These are phyloP conservation scores for Elephas maximus DNA, from an alignment of 2,113 vertebrate species.

Conservation along the genomic window DNA sequence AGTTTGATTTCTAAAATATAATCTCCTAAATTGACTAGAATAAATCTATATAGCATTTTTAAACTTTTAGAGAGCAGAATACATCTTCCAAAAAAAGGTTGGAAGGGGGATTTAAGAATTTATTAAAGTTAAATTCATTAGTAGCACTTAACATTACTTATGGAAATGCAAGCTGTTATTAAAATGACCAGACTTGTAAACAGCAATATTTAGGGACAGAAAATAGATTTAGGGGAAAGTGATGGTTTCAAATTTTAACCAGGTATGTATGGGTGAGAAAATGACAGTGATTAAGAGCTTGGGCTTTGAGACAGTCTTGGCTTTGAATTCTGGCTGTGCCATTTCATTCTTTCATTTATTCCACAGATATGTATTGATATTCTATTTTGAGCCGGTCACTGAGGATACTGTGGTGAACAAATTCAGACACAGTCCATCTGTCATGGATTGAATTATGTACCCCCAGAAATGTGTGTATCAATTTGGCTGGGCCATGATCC, in stretches of 20 bases:
- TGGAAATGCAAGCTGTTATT: background rate
- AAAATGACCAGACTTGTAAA: background rate
- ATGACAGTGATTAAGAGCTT: background rate
- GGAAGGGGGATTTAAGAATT: background rate
- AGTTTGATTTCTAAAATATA: background rate
- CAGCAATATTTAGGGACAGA: background rate
- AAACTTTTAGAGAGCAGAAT: background rate
- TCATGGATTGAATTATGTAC: too few species aligned
- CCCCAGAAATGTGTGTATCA: too few species aligned
- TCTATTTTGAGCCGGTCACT: background rate
- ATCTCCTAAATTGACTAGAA: background rate
- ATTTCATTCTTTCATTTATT: background rate
- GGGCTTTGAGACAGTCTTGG: background rate
- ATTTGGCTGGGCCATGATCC: too few species aligned
- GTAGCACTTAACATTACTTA: background rate
- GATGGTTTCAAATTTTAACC: background rate
- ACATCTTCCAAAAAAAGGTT: background rate
- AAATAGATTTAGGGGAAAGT: background rate
- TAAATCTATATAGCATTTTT: background rate
- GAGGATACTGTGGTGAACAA: background rate
- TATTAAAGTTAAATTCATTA: background rate
- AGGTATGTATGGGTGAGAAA: background rate
- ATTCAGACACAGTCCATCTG: background rate
- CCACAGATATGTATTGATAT: background rate
- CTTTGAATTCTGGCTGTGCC: background rate